Percentiles rank a stretch among this genome's conserved stretches.
phyloP scores from a whole-genome alignment of 2,888 invertebrate genomes.

The Drosophila gaucha region DNA sequence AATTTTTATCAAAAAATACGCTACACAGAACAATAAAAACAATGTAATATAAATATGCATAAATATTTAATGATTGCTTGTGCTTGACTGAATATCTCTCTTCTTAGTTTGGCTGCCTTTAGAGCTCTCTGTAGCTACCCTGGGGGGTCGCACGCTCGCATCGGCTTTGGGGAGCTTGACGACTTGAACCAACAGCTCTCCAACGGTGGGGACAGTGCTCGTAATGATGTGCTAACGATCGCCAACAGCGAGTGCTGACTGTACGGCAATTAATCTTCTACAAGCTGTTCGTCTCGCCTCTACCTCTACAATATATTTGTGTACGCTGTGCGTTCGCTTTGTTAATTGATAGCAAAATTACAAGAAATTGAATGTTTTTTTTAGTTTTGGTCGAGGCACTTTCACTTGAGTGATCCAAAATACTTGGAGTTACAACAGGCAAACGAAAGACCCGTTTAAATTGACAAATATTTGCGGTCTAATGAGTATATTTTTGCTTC shows the following conservation, averaged over 20 bases:
- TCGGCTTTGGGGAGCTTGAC: not conserved
- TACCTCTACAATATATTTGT: conserved; percentile 16
- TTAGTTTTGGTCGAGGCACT: conserved; percentile 57
- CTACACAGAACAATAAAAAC: not conserved
- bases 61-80: conserved; percentile 25
- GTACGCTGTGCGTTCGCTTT: conserved; percentile 37
- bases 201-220: conserved; percentile 30
- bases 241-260: conserved; percentile 37
- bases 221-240: conserved; percentile 78
- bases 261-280: conserved; percentile 66
- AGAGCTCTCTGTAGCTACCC: not conserved
- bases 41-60: conserved; percentile 11
- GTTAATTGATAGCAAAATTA: conserved; percentile 80
- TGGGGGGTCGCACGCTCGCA: conserved; percentile 20
- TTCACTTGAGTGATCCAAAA: conserved; percentile 63
- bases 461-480: conserved; percentile 53
- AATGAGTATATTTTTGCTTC: conserved; percentile 37
- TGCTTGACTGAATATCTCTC: not conserved
- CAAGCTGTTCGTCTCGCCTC: conserved; percentile 34
- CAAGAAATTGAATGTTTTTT: conserved; percentile 71
- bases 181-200: not conserved
- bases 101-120: not conserved
- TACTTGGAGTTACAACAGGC: conserved; percentile 18
- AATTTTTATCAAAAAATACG: too few relatives aligned
- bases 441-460: conserved; percentile 54